These are phyloP conservation scores for Enteromius afrohamiltoni DNA, from an alignment of 2,797 vertebrate genomes.

Conservation along the genomic window DNA sequence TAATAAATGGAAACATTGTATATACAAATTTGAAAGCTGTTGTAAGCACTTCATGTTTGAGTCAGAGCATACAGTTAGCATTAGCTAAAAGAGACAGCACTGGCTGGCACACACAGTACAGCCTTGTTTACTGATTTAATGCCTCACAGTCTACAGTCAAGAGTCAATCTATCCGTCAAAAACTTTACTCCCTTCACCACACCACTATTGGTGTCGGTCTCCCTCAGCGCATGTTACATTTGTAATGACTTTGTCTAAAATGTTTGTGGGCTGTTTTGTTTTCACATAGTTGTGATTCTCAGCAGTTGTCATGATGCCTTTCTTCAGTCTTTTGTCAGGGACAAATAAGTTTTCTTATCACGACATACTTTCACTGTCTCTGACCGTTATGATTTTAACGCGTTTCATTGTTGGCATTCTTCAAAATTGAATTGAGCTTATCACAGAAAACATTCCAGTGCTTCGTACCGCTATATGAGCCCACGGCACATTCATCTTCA, in stretches of 20 bases:
- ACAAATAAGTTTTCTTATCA: constrained; percentile 34
- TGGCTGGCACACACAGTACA: neutral
- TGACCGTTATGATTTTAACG: neutral
- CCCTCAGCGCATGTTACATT: neutral
- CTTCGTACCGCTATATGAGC: constrained; percentile 3
- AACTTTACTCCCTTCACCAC: neutral
- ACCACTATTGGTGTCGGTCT: neutral
- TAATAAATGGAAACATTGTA: neutral
- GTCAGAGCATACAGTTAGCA: neutral
- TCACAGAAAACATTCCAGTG: neutral
- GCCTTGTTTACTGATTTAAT: neutral
- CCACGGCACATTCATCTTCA: neutral
- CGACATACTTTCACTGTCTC: constrained; percentile 1
- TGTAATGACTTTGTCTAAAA: constrained; percentile 5
- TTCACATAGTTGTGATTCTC: constrained; percentile 31
- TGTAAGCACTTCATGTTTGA: neutral
- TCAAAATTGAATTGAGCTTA: neutral
- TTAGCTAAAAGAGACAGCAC: neutral
- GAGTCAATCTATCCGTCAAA: neutral
- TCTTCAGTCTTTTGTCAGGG: constrained; percentile 34
- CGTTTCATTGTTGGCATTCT: constrained; percentile 29
- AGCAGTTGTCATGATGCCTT: constrained; percentile 15
- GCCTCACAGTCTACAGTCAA: neutral
- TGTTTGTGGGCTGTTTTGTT: neutral
- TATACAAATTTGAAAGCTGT: neutral